A percentile compares a stretch with the other conserved stretches of the same genome.
phyloP scores from a whole-genome alignment of 2,797 vertebrate genomes.

The Onychomys torridus region DNA sequence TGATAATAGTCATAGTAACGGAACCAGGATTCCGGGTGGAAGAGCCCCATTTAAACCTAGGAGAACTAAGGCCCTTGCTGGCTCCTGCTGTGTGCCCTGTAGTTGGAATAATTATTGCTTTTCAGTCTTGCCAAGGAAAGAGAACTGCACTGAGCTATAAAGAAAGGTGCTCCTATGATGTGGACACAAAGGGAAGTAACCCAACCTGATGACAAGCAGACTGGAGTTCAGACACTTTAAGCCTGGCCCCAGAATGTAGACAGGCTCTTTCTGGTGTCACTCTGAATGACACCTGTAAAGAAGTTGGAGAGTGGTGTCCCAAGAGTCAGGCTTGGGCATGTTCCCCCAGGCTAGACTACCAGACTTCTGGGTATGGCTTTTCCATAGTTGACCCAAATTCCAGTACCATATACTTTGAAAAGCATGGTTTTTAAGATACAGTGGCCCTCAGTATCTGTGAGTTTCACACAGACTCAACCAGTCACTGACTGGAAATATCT shows the following conservation, averaged over 20 bases:
- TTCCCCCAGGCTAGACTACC: too few species aligned
- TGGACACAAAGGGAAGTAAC: constrained; percentile 25
- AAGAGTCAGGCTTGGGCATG: not conserved
- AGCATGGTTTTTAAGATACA: not conserved
- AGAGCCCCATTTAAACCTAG: not conserved
- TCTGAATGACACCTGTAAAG: not conserved
- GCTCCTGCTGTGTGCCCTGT: not conserved
- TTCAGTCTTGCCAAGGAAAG: constrained; percentile 11
- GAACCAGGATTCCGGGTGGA: not conserved
- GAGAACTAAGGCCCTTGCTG: not conserved
- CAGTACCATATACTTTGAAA: not conserved
- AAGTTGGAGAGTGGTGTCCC: not conserved
- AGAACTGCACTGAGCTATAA: not conserved
- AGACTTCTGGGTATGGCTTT: not conserved
- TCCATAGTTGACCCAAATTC: not conserved
- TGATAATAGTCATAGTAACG: not conserved
- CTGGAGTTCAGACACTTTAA: not conserved
- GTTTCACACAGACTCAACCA: not conserved
- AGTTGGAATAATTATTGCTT: not conserved
- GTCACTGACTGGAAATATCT: not conserved
- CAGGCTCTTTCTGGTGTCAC: not conserved
- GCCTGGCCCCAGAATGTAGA: not conserved
- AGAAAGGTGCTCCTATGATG: not conserved
- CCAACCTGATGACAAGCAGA: constrained; percentile 4
- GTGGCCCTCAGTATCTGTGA: not conserved